phyloP scores from a whole-genome alignment of 2,797 vertebrate species.

The Avahi laniger region DNA sequence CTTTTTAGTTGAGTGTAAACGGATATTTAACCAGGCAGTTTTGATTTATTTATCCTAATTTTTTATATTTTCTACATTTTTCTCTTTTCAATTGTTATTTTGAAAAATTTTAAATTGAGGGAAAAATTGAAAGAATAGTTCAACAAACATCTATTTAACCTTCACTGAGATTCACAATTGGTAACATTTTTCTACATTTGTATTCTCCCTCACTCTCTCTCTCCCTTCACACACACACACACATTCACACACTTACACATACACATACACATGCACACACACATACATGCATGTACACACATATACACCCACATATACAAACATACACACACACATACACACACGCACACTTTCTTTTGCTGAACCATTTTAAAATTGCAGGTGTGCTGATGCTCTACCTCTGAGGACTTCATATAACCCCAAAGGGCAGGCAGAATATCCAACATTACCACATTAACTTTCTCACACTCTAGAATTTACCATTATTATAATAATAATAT shows the following conservation, averaged over 20 bases:
- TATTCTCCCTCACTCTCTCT: not conserved
- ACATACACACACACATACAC: not conserved
- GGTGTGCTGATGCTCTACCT: not conserved
- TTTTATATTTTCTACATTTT: not conserved
- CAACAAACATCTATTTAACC: not conserved
- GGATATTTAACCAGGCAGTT: not conserved
- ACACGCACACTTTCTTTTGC: not conserved
- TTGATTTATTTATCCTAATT: not conserved
- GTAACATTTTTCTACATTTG: not conserved
- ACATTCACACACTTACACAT: fast-evolving
- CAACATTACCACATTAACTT: not conserved
- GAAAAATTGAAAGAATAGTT: not conserved
- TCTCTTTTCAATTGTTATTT: not conserved
- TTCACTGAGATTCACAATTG: not conserved
- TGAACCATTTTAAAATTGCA: not conserved
- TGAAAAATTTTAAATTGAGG: not conserved
- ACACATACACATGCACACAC: too few species aligned
- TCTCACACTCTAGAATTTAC: not conserved
- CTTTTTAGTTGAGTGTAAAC: not conserved
- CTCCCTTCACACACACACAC: not conserved
- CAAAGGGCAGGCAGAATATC: not conserved
- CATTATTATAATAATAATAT: not conserved
- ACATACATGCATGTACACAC: fast-evolving
- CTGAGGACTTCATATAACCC: not conserved
- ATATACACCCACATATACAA: too few species aligned